A percentile compares a stretch with the other conserved stretches of the same genome.
Evolutionary conservation across 2,797 vertebrate species (phyloP).

Genomic region (Helostoma temminkii): DNA sequence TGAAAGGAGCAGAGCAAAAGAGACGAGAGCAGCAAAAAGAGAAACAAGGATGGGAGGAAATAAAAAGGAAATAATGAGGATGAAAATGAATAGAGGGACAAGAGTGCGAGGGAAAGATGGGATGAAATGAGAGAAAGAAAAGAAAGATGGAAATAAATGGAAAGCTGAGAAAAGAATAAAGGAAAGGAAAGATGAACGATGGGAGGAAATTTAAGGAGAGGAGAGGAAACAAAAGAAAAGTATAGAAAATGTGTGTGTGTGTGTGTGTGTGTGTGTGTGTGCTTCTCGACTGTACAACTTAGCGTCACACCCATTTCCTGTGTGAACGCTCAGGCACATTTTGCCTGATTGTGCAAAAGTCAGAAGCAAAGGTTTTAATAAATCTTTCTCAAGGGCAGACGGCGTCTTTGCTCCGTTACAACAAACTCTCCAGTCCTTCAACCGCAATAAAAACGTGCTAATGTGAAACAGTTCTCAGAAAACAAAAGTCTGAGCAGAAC

Average conservation of each 20-base stretch:
- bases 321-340: slow-evolving; percentile 26
- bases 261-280: slow-evolving; percentile 16
- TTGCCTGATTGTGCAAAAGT: background rate
- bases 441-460: too few relatives aligned
- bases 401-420: too few relatives aligned
- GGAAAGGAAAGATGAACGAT: background rate
- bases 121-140: background rate
- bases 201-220: background rate
- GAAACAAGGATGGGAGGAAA: too few relatives aligned
- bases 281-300: slow-evolving; percentile 6
- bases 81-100: too few relatives aligned
- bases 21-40: too few relatives aligned
- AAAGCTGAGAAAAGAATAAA: background rate
- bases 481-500: background rate
- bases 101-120: background rate
- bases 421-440: too few relatives aligned
- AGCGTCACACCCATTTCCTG: slow-evolving; percentile 65
- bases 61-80: too few relatives aligned
- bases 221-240: background rate
- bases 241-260: slow-evolving; percentile 16
- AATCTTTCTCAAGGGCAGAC: too few relatives aligned
- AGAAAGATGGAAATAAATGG: background rate
- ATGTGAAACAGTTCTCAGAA: too few relatives aligned
- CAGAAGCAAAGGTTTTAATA: background rate
- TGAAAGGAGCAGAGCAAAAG: background rate